Conservation (phyloP, 1,140 invertebrate species). For the Drosophila arawakana region DNA sequence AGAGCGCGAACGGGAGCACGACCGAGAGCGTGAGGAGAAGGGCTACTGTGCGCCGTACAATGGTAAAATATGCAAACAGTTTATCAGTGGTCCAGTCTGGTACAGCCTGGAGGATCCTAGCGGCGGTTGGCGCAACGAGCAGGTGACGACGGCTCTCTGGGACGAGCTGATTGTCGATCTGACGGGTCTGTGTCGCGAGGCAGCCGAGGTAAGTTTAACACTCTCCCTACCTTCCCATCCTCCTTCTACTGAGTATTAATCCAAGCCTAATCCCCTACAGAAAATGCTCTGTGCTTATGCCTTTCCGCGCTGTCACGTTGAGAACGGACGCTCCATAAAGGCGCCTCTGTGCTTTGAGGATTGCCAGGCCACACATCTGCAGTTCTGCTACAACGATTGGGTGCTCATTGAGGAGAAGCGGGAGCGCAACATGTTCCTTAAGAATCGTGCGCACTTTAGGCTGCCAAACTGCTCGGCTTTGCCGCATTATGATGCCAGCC, state of each 20-base stretch:
- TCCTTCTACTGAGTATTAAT: background rate
- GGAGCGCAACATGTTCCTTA: slow-evolving; percentile 90
- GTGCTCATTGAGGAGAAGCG: slow-evolving; percentile 95
- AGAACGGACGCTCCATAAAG: slow-evolving; percentile 85
- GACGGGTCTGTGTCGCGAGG: slow-evolving; percentile 92
- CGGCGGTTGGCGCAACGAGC: slow-evolving; percentile 92
- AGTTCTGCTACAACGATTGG: slow-evolving; percentile 97
- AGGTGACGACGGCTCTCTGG: slow-evolving; percentile 92
- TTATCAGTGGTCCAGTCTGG: slow-evolving; percentile 92
- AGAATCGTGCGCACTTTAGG: slow-evolving; percentile 93
- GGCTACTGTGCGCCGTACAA: slow-evolving; percentile 95
- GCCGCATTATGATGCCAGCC: slow-evolving; percentile 88
- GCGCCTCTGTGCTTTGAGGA: slow-evolving; percentile 95
- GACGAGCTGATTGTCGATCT: slow-evolving; percentile 92
- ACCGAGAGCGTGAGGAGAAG: slow-evolving; percentile 70
- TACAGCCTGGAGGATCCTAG: slow-evolving; percentile 89
- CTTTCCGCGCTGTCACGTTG: slow-evolving; percentile 93
- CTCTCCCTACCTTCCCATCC: background rate
- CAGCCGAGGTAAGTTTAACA: slow-evolving; percentile 89
- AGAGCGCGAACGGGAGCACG: slow-evolving; percentile 48
- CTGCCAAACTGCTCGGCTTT: slow-evolving; percentile 94
- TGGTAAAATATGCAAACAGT: slow-evolving; percentile 94
- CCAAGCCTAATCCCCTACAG: slow-evolving; percentile 77
- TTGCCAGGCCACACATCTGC: slow-evolving; percentile 94
- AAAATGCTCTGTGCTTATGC: slow-evolving; percentile 96